Percentiles rank a stretch among this genome's conserved stretches.
Conservation (phyloP, 2,797 vertebrate genomes). For the Pipistrellus pipistrellus region DNA sequence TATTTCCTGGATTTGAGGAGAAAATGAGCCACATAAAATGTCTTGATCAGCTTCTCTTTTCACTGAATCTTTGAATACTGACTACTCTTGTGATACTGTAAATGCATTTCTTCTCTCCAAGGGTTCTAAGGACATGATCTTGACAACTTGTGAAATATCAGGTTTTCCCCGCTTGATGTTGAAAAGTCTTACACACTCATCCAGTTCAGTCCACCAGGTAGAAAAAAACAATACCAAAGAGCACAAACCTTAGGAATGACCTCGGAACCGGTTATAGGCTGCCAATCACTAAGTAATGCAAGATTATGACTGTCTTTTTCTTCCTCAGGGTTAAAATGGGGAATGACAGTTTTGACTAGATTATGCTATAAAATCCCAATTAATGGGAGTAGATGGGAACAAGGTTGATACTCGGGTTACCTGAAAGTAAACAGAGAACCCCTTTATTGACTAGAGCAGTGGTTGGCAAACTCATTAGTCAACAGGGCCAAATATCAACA, state of each 20-base stretch:
- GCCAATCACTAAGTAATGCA: neutral
- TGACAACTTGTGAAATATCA: slow-evolving; percentile 57
- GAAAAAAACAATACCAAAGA: slow-evolving; percentile 23
- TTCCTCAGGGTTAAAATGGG: neutral
- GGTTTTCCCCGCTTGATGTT: slow-evolving; percentile 11
- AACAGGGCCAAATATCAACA: too few relatives aligned
- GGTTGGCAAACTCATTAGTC: too few relatives aligned
- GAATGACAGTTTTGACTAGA: neutral
- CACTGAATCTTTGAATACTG: slow-evolving; percentile 49
- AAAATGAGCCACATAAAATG: slow-evolving; percentile 21
- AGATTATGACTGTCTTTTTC: neutral
- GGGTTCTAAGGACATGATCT: slow-evolving; percentile 17
- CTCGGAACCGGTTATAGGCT: neutral
- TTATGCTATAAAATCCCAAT: neutral
- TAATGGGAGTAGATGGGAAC: neutral
- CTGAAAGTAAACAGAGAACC: neutral
- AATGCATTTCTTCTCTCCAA: slow-evolving; percentile 64
- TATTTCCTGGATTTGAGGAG: slow-evolving; percentile 57
- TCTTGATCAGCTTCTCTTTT: slow-evolving; percentile 60
- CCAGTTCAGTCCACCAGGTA: slow-evolving; percentile 36
- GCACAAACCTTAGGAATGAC: neutral
- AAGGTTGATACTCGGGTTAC: neutral
- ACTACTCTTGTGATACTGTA: neutral
- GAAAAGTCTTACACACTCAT: slow-evolving; percentile 11
- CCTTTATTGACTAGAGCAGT: neutral